These are phyloP conservation scores for Cynocephalus volans DNA, from an alignment of 2,113 vertebrate species.

Conservation along the genomic window DNA sequence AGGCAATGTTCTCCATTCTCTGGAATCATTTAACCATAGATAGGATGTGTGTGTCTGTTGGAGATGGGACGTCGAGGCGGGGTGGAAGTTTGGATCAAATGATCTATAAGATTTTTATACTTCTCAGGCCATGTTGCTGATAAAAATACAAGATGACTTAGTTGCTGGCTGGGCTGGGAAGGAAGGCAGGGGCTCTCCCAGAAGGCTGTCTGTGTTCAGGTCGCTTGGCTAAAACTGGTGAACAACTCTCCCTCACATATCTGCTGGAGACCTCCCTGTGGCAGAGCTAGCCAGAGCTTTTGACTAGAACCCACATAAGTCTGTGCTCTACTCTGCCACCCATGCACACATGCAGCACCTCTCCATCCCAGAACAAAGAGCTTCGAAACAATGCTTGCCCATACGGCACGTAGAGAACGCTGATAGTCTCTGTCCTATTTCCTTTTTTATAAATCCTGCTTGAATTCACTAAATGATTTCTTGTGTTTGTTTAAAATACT, in stretches of 20 bases:
- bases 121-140: neutral
- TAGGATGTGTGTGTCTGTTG: neutral
- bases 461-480: neutral
- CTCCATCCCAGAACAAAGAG: rapidly evolving
- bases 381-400: rapidly evolving
- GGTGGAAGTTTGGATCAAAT: neutral
- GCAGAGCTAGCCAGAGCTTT: neutral
- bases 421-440: neutral
- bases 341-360: rapidly evolving
- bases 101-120: slow-evolving; percentile 20
- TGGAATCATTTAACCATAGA: slow-evolving; percentile 25
- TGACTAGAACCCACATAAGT: neutral
- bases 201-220: neutral
- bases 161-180: neutral
- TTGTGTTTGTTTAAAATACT: neutral
- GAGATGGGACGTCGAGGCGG: neutral
- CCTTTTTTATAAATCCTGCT: neutral
- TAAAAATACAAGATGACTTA: slow-evolving; percentile 10
- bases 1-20: slow-evolving; percentile 33
- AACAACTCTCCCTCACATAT: neutral
- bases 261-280: neutral
- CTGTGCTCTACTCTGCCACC: neutral
- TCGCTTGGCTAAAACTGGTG: neutral
- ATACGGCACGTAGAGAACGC: rapidly evolving
- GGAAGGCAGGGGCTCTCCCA: neutral